Evolutionary conservation across 2,888 invertebrate genomes (phyloP).

Genomic region (Pseudococcus viburni): DNA sequence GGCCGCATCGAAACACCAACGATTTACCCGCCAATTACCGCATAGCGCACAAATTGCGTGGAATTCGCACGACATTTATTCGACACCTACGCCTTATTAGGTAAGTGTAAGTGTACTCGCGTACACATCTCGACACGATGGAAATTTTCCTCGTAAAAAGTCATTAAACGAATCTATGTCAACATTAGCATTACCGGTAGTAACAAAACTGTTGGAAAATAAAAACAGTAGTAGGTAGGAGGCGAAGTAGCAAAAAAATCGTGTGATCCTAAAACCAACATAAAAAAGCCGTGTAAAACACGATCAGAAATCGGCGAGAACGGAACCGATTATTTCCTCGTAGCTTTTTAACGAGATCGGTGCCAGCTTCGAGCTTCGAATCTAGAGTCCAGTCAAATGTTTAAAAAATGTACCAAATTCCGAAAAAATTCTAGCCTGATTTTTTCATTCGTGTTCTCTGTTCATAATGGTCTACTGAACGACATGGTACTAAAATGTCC

Average conservation of each 20-base stretch:
- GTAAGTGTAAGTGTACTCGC: not conserved
- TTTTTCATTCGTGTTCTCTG: too few relatives aligned
- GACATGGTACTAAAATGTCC: too few relatives aligned
- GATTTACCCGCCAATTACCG: not conserved
- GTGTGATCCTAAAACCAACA: conserved; percentile 53
- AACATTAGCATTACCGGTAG: conserved; percentile 43
- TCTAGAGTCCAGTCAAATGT: too few relatives aligned
- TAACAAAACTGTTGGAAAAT: not conserved
- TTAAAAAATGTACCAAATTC: too few relatives aligned
- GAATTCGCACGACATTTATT: not conserved
- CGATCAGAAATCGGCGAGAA: not conserved
- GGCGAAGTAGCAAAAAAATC: not conserved
- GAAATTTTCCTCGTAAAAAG: conserved; percentile 47
- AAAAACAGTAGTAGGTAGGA: not conserved
- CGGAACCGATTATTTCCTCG: not conserved
- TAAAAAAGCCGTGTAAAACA: conserved; percentile 46
- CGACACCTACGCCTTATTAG: conserved; percentile 14
- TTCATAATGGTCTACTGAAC: too few relatives aligned
- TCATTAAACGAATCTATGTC: conserved; percentile 45
- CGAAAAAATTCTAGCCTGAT: too few relatives aligned
- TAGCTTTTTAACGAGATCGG: not conserved
- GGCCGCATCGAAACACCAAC: too few relatives aligned
- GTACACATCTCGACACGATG: not conserved
- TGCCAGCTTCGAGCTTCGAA: not conserved
- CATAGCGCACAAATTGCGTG: not conserved